Percentiles rank a stretch among this genome's conserved stretches.
phyloP scores from a whole-genome alignment of 1,140 invertebrate genomes.

The Ectropis grisescens region DNA sequence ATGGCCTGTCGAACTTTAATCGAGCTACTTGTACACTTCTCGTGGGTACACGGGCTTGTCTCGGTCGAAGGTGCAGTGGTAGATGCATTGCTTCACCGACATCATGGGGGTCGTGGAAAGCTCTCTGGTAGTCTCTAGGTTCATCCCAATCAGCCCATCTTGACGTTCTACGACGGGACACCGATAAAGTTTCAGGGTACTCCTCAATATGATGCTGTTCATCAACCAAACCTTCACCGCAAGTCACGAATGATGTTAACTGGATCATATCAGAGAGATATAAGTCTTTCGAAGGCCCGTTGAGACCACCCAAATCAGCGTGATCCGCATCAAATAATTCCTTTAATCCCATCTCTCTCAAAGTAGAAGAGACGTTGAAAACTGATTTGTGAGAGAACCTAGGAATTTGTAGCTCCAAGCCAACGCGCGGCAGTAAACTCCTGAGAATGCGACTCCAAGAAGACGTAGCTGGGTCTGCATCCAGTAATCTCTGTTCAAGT shows the following conservation, averaged over 20 bases:
- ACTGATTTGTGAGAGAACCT: slow-evolving; percentile 86
- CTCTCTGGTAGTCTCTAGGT: slow-evolving; percentile 70
- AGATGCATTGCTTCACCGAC: slow-evolving; percentile 72
- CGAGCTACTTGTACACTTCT: slow-evolving; percentile 67
- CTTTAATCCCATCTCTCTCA: slow-evolving; percentile 84
- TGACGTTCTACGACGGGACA: slow-evolving; percentile 36
- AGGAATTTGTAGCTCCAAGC: slow-evolving; percentile 85
- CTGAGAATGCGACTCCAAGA: slow-evolving; percentile 81
- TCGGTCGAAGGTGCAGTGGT: slow-evolving; percentile 75
- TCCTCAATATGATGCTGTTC: slow-evolving; percentile 84
- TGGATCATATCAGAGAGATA: slow-evolving; percentile 86
- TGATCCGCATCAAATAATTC: slow-evolving; percentile 80
- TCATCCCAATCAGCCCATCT: slow-evolving; percentile 57
- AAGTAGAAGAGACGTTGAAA: slow-evolving; percentile 81
- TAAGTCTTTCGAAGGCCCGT: slow-evolving; percentile 79
- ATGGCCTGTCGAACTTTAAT: slow-evolving; percentile 86
- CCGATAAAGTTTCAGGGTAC: slow-evolving; percentile 76
- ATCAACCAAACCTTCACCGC: slow-evolving; percentile 79
- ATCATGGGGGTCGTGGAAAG: slow-evolving; percentile 75
- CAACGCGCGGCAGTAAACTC: slow-evolving; percentile 78
- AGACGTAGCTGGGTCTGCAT: slow-evolving; percentile 75
- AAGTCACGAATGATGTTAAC: slow-evolving; percentile 83
- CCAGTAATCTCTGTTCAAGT: slow-evolving; percentile 77
- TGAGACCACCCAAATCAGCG: slow-evolving; percentile 85
- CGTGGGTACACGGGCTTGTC: slow-evolving; percentile 79